Evolutionary conservation across 2,797 vertebrate genomes (phyloP), one percentile per base, ranked within the genome.

Genomic region (Sparus aurata): DNA sequence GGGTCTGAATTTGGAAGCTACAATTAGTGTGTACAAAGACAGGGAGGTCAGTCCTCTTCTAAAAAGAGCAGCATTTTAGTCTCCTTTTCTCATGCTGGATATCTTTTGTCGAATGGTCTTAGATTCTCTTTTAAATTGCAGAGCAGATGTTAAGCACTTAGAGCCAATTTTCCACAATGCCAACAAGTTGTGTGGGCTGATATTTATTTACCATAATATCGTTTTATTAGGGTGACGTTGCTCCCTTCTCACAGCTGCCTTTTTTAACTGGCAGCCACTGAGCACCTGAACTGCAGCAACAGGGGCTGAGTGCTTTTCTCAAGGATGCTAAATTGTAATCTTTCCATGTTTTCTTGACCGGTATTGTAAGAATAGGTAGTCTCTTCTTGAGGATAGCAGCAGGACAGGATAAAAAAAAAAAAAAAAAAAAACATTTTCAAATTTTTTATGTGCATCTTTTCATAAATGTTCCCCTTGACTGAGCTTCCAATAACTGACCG

Each of bases 21-120:
- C 50, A 73, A 80, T 74, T 63, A 41, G 41, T 58, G 45, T 45
- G 27, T 27, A 54, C 61, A 38, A 66, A 74, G 74, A 17, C 22
- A 55, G 20, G 12, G 69, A 59, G 23, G 12, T 3, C 52, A 30
- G 27, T 27, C 20, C 2, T 69, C 41, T 20, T 67, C 22, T 60
- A 11, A 22, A 50, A 58, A 45, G 12, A 52, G 30, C 34, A 25
- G 65, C 12, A 12, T 18, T 69, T 55, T 11, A 58, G 7, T 38
- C 50, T 55, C 34, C 16, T 30, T 63, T 50, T 64, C n/a, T 61
- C 50, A 38, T n/a, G 4, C 13, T 27, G 15, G 20, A 46, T 30
- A 41, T 59, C 38, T 50, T 45, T 18, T 18, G 23, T 47, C 17
- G 38, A 27, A 57, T 30, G 62, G 3, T 59, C 25, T 58, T 18